A percentile compares a stretch with the other conserved stretches of the same genome.
Conservation (phyloP, 1,140 invertebrate genomes). For the Proctacanthus coquilletti region DNA sequence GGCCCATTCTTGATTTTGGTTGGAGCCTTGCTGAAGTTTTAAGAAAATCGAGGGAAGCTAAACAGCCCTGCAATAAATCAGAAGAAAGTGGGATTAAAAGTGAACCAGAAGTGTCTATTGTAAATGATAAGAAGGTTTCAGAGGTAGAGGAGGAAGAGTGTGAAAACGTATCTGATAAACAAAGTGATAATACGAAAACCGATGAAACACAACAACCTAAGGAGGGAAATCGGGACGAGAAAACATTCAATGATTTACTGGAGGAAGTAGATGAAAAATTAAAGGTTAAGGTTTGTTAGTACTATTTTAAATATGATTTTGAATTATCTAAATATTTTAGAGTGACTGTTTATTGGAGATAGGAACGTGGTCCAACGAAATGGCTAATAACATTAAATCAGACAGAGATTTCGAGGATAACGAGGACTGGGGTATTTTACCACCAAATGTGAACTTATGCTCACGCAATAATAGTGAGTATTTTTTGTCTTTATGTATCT, state of each 20-base stretch:
- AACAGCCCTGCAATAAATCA: no score
- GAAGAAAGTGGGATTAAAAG: conserved; percentile 12
- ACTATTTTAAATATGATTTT: neutral
- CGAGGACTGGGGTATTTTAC: conserved; percentile 32
- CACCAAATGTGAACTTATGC: conserved; percentile 37
- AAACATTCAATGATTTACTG: conserved; percentile 34
- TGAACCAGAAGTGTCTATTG: conserved; percentile 16
- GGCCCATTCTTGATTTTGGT: conserved; percentile 81
- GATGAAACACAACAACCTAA: conserved; percentile 13
- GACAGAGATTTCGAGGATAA: conserved; percentile 20
- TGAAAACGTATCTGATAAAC: conserved; percentile 21
- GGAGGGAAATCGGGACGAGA: conserved; percentile 18
- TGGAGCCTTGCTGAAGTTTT: conserved; percentile 79
- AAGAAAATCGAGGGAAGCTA: conserved; percentile 41
- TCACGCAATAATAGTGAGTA: conserved; percentile 4
- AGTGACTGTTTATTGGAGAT: conserved; percentile 53
- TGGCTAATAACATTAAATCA: conserved; percentile 38
- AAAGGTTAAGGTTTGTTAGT: conserved; percentile 8
- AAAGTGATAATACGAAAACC: conserved; percentile 21
- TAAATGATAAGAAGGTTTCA: conserved; percentile 18
- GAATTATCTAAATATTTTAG: conserved; percentile 14
- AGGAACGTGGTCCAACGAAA: conserved; percentile 83
- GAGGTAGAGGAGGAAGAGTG: conserved; percentile 19
- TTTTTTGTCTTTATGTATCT: no score
- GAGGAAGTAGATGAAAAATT: conserved; percentile 29